phyloP scores from a whole-genome alignment of 2,888 invertebrate species.

The Oscheius sp. region DNA sequence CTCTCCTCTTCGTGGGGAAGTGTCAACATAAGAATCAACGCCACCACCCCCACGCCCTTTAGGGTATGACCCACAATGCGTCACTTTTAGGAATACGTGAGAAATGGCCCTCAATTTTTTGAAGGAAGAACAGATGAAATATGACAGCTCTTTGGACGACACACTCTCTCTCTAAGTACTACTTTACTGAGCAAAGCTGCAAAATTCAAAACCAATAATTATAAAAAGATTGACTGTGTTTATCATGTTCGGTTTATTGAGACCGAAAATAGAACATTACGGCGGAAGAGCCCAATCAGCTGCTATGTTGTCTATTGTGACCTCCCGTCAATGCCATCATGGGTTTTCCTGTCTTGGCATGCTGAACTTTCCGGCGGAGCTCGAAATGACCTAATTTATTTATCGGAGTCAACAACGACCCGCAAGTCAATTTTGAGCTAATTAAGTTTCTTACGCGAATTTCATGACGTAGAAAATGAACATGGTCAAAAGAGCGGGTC shows the following conservation, averaged over 20 bases:
- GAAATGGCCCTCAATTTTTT: too few species aligned
- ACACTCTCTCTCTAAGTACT: background rate
- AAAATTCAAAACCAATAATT: background rate
- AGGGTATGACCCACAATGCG: slow-evolving; percentile 16
- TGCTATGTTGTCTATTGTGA: slow-evolving; percentile 3
- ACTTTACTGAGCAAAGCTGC: background rate
- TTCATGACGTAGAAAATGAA: too few species aligned
- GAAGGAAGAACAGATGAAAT: background rate
- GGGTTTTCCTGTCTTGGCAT: slow-evolving; percentile 2
- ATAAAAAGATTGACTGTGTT: background rate
- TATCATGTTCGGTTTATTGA: background rate
- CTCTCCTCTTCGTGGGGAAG: background rate
- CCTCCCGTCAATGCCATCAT: background rate
- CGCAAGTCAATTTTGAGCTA: too few species aligned
- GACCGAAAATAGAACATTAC: slow-evolving; percentile 6
- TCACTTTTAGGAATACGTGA: slow-evolving; percentile 11
- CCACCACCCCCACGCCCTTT: background rate
- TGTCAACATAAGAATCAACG: slow-evolving; percentile 23
- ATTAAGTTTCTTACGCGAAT: too few species aligned
- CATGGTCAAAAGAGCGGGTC: too few species aligned
- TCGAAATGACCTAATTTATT: too few species aligned
- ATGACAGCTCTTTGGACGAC: background rate
- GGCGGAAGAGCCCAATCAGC: background rate
- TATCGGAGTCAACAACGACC: too few species aligned
- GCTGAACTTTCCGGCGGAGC: too few species aligned